phyloP scores from a whole-genome alignment of 2,797 vertebrate species.

The Acestrorhynchus altus region DNA sequence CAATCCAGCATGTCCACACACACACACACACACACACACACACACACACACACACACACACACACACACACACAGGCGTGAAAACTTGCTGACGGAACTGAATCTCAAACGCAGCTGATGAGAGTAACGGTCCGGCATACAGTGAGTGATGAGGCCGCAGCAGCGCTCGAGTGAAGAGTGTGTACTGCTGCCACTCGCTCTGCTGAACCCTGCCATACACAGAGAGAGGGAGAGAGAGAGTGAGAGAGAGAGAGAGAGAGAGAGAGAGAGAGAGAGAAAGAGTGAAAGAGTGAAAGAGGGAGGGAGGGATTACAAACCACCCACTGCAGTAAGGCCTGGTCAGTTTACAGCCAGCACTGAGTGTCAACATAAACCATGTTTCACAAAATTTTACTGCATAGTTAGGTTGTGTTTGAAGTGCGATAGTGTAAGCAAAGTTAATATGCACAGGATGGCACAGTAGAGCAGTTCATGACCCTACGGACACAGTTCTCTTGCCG shows the following conservation, averaged over 20 bases:
- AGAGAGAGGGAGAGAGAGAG: constrained; percentile 21
- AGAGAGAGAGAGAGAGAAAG: constrained; percentile 8
- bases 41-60: constrained; percentile 14
- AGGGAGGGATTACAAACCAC: constrained; percentile 23
- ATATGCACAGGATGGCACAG: constrained; percentile 1
- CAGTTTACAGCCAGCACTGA: constrained; percentile 7
- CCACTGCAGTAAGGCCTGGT: constrained; percentile 19
- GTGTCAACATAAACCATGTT: constrained; percentile 16
- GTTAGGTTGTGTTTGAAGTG: background rate
- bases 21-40: constrained; percentile 15
- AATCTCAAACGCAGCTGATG: constrained; percentile 79
- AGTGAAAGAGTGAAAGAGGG: constrained; percentile 9
- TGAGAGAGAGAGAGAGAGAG: constrained; percentile 8
- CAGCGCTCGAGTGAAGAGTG: constrained; percentile 72
- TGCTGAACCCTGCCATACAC: constrained; percentile 23
- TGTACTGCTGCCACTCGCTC: constrained; percentile 58
- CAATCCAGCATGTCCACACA: constrained; percentile 6
- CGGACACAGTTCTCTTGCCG: background rate
- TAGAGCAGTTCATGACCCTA: background rate
- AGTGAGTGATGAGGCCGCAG: constrained; percentile 82
- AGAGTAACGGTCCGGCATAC: constrained; percentile 77
- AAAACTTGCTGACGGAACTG: constrained; percentile 80
- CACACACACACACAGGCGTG: constrained; percentile 62
- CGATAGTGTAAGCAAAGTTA: background rate
- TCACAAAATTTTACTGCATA: constrained; percentile 19